Evolutionary conservation across 1,140 invertebrate genomes (phyloP).

Genomic region (Popillia japonica): DNA sequence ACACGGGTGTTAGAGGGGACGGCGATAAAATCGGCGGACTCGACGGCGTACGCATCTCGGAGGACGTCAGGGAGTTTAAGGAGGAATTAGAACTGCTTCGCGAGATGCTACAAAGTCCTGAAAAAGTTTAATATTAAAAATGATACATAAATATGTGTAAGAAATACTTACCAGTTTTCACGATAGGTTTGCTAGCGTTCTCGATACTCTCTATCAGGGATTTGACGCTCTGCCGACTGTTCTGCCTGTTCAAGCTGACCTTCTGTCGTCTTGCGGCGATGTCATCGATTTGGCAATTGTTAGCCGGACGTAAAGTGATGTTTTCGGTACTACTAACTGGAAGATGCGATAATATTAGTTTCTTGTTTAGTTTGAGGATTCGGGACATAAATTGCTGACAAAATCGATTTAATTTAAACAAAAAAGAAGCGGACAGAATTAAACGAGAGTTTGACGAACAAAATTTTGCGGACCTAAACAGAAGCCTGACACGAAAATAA

Average conservation of each 20-base stretch:
- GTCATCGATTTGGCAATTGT: conserved; percentile 60
- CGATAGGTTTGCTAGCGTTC: conserved; percentile 84
- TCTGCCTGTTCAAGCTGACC: conserved; percentile 70
- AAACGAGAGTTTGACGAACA: too few relatives aligned
- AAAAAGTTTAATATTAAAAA: too few relatives aligned
- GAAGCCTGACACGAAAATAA: too few relatives aligned
- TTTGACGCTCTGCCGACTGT: conserved; percentile 85
- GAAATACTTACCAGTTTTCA: conserved; percentile 69
- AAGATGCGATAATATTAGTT: neutral
- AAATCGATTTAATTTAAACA: neutral
- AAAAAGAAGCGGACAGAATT: too few relatives aligned
- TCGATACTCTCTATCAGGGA: conserved; percentile 91
- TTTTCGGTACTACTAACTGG: conserved; percentile 20
- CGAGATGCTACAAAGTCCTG: conserved; percentile 52
- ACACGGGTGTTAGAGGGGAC: conserved; percentile 27
- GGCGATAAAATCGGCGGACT: conserved; percentile 48
- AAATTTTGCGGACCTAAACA: too few relatives aligned
- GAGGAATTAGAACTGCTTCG: conserved; percentile 68
- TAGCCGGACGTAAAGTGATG: conserved; percentile 45
- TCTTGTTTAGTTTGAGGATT: neutral
- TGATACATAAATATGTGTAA: neutral
- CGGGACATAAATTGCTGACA: too few relatives aligned
- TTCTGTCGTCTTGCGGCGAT: conserved; percentile 68
- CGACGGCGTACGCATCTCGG: conserved; percentile 56
- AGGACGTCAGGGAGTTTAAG: conserved; percentile 63